Evolutionary conservation across 2,797 vertebrate genomes (phyloP).

Genomic region (Threskiornis aethiopicus): DNA sequence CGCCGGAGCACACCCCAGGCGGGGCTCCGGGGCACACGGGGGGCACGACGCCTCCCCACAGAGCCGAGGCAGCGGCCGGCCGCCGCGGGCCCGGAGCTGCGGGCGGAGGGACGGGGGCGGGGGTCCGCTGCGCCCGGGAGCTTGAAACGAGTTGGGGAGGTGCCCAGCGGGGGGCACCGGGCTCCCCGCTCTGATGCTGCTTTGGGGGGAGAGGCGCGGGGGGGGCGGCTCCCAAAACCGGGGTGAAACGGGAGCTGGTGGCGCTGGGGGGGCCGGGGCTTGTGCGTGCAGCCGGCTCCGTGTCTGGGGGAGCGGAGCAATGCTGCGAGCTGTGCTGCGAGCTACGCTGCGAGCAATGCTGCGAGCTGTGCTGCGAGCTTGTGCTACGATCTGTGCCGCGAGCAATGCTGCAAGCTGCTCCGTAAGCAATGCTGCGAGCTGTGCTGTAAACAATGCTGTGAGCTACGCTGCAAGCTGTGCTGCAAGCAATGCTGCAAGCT

Average conservation of each 20-base stretch:
- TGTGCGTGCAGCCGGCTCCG: background rate
- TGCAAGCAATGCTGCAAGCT: no score
- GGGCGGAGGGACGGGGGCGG: background rate
- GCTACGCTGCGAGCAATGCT: no score
- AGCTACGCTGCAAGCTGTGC: no score
- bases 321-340: no score
- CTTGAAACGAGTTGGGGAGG: background rate
- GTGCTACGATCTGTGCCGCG: background rate
- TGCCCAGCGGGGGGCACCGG: background rate
- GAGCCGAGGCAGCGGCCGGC: background rate
- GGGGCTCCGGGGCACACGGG: no score
- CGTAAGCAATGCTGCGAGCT: no score
- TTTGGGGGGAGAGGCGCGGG: background rate
- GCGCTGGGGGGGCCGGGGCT: background rate
- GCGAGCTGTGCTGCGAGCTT: background rate
- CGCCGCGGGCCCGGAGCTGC: background rate
- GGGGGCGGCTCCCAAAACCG: background rate
- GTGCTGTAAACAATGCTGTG: no score
- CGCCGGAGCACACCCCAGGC: background rate
- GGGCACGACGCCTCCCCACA: no score
- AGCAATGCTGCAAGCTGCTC: accelerated
- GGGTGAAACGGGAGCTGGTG: background rate
- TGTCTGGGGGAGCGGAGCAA: background rate
- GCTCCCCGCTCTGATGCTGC: no score
- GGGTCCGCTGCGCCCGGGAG: background rate